phyloP scores from a whole-genome alignment of 2,888 invertebrate genomes.

The Leptopilina myrica region DNA sequence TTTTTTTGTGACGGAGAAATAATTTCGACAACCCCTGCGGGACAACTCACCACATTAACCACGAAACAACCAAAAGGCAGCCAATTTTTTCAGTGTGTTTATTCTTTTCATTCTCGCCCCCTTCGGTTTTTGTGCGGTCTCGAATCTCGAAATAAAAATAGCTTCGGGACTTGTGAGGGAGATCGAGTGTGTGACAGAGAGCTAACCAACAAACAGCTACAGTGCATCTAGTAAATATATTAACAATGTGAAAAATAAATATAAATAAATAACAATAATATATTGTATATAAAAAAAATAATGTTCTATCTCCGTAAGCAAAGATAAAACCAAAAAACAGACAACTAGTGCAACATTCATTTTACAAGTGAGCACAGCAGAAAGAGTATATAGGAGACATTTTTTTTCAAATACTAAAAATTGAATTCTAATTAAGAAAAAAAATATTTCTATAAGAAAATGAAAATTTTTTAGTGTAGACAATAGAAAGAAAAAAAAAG shows the following conservation, averaged over 20 bases:
- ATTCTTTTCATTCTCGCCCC: constrained; percentile 69
- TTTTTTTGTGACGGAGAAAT: constrained; percentile 54
- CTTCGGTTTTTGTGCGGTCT: constrained; percentile 65
- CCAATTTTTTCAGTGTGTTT: constrained; percentile 67
- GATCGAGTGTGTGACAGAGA: constrained; percentile 75
- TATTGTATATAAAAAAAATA: constrained; percentile 53
- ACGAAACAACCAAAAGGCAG: constrained; percentile 76
- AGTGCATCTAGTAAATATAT: constrained; percentile 77
- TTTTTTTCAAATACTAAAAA: too few relatives aligned
- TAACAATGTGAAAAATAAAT: constrained; percentile 75
- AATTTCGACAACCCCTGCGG: constrained; percentile 74
- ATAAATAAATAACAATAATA: constrained; percentile 66
- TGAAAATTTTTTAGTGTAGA: not conserved
- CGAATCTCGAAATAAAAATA: constrained; percentile 75
- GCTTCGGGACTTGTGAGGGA: constrained; percentile 74
- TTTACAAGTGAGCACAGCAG: constrained; percentile 51
- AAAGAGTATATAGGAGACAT: constrained; percentile 45
- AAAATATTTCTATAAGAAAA: not conserved
- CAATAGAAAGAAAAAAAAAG: constrained; percentile 38
- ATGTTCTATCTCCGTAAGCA: constrained; percentile 47
- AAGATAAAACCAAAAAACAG: constrained; percentile 60
- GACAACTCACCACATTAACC: constrained; percentile 75
- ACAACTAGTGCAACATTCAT: constrained; percentile 55
- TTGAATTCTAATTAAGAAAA: too few relatives aligned
- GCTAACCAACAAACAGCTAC: constrained; percentile 77